phyloP scores from a whole-genome alignment of 2,113 vertebrate species.

The Corythornis cristatus region DNA sequence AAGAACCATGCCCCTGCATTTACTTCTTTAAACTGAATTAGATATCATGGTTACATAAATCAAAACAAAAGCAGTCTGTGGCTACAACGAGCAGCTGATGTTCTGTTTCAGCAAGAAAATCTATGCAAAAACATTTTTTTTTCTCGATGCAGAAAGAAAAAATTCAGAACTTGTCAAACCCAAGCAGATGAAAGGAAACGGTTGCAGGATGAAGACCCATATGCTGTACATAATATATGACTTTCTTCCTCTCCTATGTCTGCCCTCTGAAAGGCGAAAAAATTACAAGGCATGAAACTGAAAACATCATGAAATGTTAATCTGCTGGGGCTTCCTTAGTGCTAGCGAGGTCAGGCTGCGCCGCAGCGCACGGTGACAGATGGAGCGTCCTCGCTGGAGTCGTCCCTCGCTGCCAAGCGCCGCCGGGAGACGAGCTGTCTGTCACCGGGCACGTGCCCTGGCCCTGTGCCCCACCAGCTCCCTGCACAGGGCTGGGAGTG shows the following conservation, averaged over 20 bases:
- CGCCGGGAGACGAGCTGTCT: background rate
- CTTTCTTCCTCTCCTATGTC: background rate
- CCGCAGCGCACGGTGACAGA: constrained; percentile 50
- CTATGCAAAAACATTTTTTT: background rate
- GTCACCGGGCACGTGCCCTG: background rate
- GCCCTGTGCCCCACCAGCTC: rapidly evolving
- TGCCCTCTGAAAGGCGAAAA: constrained; percentile 38
- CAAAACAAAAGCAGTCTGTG: background rate
- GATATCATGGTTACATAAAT: background rate
- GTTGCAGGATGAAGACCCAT: background rate
- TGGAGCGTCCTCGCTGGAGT: constrained; percentile 49
- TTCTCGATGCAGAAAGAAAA: background rate
- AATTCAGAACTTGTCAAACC: background rate
- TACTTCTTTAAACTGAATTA: constrained; percentile 1
- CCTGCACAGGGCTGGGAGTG: background rate
- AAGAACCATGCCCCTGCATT: background rate
- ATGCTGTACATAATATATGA: background rate
- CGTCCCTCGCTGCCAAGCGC: background rate
- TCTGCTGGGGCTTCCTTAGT: constrained; percentile 51
- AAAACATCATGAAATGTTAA: constrained; percentile 71
- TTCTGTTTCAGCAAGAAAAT: background rate
- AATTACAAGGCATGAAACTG: constrained; percentile 43
- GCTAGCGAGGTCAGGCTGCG: constrained; percentile 41
- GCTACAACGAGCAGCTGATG: background rate
- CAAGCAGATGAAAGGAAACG: background rate